A percentile compares a stretch with the other conserved stretches of the same genome.
Conservation (phyloP, 2,113 vertebrate species). For the Morone chrysops region DNA sequence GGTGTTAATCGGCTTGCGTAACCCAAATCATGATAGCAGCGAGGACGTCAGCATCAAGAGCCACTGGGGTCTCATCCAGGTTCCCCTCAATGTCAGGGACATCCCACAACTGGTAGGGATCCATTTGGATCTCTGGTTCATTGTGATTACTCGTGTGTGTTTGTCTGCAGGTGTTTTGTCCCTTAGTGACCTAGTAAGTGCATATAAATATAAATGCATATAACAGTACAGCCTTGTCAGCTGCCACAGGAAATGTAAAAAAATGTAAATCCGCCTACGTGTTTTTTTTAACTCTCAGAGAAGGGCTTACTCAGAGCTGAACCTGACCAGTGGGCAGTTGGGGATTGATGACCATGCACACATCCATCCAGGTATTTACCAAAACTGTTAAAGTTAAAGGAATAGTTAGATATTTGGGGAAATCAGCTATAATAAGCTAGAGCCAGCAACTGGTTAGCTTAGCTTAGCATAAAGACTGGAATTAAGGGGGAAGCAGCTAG, state of each 20-base stretch:
- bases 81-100: conserved; percentile 91
- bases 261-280: rapidly evolving
- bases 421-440: neutral
- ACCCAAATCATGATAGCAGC: conserved; percentile 93
- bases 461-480: neutral
- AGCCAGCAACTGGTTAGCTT: neutral
- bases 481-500: neutral
- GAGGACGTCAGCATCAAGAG: conserved; percentile 88
- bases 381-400: neutral
- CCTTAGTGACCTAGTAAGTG: neutral
- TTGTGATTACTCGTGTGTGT: neutral
- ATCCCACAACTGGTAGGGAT: conserved; percentile 91
- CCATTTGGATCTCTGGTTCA: neutral
- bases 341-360: conserved; percentile 95
- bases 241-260: neutral
- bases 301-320: conserved; percentile 90
- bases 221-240: neutral
- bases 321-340: conserved; percentile 89
- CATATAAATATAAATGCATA: neutral
- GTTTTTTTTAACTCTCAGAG: conserved; percentile 81
- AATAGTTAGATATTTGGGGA: neutral
- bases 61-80: conserved; percentile 95
- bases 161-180: neutral
- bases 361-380: conserved; percentile 89
- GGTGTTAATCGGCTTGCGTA: conserved; percentile 94